These are phyloP conservation scores for Tiliacea citrago DNA, from an alignment of 2,888 invertebrate genomes.

Conservation along the genomic window DNA sequence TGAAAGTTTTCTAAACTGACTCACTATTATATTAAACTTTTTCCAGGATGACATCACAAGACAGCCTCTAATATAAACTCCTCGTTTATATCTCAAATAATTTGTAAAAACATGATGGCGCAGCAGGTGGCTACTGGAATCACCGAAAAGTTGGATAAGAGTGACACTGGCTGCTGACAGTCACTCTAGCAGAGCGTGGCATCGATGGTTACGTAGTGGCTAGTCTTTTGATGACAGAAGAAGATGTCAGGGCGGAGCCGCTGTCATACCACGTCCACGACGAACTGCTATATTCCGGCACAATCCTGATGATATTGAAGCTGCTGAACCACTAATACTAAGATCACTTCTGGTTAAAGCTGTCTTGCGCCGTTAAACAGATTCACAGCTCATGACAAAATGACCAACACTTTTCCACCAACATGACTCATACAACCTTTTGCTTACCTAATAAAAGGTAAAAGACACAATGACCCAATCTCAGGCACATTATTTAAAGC, in stretches of 20 bases:
- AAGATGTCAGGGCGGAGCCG: neutral
- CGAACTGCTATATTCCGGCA: neutral
- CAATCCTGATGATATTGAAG: no score
- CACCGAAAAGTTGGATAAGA: no score
- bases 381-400: neutral
- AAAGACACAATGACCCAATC: conserved; percentile 7
- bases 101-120: neutral
- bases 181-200: neutral
- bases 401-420: neutral
- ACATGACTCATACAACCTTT: conserved; percentile 2
- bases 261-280: neutral
- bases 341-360: neutral
- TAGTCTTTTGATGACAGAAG: neutral
- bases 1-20: no score
- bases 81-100: no score
- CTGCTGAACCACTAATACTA: no score
- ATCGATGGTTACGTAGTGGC: neutral
- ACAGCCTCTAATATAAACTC: neutral
- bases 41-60: neutral
- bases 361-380: neutral
- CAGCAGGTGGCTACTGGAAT: no score
- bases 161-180: neutral
- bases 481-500: neutral
- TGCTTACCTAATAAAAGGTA: conserved; percentile 17
- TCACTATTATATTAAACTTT: neutral